Base-by-base conservation (phyloP, 2,797 vertebrate species). In the Naso thynnoides region DNA sequence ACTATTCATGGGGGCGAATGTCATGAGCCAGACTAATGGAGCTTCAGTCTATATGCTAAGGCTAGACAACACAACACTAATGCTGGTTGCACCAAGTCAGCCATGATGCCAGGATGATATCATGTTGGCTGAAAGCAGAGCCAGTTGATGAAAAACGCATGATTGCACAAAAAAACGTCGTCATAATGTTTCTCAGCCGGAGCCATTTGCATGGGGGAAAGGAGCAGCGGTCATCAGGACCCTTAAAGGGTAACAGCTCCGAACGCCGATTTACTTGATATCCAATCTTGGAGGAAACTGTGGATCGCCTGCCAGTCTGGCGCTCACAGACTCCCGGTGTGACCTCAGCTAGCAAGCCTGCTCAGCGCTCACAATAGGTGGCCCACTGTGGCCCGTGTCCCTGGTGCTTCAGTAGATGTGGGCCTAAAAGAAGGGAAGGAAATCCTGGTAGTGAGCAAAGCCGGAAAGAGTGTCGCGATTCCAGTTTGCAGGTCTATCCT, bases 291-390 rank as follows among this genome's bases (percentile, higher is more conserved):
- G 91, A 95, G 95, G 94, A 95, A 95, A 91, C 92, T 57, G 56
- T 60, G 86, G 64, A 95, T 94, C 93, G 95, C 94, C 94, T 95
- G 93, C 94, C 94, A 95, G 95, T 95, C 95, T 95, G 95, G 94
- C 93, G 92, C 94, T 92, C 62, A 54, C 83, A 84, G 84, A 60
- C 91, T 94, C 89, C 87, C 82, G 62, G 84, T 82, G 91, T 95
- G 94, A 95, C 92, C 93, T 94, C 91, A 94, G 90, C 81, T 24
- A 80, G 84, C 81, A 79, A 86, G 89, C 68, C 84, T 71, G 61
- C 61, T 61, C 67, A 49, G 61, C 41, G 45, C 83, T 94, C 91
- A 95, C 94, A 94, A 95, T 95, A 92, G 93, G 91, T 89, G 82
- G 89, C 88, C 86, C 83, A 84, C 68, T 67, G 83, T 71, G 85